Conservation (phyloP, 30 jellyfish, hydroid and myxozoan genomes). For the Turritopsis dohrnii region DNA sequence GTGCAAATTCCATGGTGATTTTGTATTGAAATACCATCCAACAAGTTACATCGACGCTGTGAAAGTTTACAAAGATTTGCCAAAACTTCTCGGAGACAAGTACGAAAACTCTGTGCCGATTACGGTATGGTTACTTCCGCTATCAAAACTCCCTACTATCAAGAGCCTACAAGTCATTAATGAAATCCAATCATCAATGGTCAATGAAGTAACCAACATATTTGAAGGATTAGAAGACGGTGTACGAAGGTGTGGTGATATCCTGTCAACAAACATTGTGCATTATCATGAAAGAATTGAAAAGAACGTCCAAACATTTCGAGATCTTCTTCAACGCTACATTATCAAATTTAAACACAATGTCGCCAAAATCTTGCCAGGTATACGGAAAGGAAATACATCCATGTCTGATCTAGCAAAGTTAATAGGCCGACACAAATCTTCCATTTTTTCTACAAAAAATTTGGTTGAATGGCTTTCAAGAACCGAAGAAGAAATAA, state of each 20-base stretch:
- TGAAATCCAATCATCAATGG: not conserved
- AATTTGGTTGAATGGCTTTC: not conserved
- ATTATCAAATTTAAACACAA: not conserved
- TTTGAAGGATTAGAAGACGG: not conserved
- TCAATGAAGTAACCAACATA: not conserved
- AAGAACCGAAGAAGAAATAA: not conserved
- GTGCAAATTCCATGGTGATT: constrained; percentile 14
- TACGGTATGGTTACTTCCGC: not conserved
- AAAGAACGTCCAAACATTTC: not conserved
- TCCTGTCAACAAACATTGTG: not conserved
- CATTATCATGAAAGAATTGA: not conserved
- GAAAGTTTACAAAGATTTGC: not conserved
- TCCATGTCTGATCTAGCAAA: not conserved
- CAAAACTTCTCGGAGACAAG: constrained; percentile 6
- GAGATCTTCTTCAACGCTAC: not conserved
- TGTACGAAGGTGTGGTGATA: not conserved
- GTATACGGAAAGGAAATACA: not conserved
- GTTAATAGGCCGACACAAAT: not conserved
- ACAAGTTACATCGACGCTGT: not conserved
- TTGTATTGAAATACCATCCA: not conserved
- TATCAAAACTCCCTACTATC: not conserved
- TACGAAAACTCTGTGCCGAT: constrained; percentile 10
- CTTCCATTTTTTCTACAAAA: not conserved
- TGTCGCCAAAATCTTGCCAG: not conserved
- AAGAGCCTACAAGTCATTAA: not conserved